phyloP scores from a whole-genome alignment of 2,888 invertebrate genomes.

The Theretra japonica region DNA sequence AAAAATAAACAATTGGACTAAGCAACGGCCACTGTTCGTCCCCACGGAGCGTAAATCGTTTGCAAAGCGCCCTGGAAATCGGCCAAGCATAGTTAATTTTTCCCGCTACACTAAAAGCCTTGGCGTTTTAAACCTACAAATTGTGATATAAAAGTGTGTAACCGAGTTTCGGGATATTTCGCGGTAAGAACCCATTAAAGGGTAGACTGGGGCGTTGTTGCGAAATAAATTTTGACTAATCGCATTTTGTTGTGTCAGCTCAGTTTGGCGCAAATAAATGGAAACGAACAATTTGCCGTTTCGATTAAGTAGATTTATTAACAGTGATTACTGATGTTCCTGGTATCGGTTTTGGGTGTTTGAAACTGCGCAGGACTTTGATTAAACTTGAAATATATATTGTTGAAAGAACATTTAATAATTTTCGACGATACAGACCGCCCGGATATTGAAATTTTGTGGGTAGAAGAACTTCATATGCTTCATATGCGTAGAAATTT shows the following conservation, averaged over 20 bases:
- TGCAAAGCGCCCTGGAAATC: conserved; percentile 31
- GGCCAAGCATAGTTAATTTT: conserved; percentile 35
- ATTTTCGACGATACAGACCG: no score
- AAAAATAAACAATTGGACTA: conserved; percentile 28
- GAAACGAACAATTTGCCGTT: neutral
- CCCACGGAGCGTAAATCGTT: conserved; percentile 29
- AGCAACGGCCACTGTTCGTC: conserved; percentile 12
- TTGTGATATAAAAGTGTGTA: conserved; percentile 31
- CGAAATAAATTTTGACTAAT: conserved; percentile 26
- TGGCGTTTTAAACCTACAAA: conserved; percentile 28
- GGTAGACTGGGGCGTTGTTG: conserved; percentile 22
- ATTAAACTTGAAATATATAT: no score
- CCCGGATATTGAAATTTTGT: no score
- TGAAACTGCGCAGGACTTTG: no score
- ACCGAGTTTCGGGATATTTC: conserved; percentile 25
- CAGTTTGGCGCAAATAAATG: neutral
- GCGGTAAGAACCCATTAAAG: conserved; percentile 27
- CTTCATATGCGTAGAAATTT: no score
- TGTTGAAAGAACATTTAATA: no score
- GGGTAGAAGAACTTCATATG: no score
- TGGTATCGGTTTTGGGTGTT: no score
- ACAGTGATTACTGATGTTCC: no score
- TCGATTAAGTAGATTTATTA: no score
- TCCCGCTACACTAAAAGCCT: conserved; percentile 32
- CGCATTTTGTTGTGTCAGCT: conserved; percentile 16